phyloP scores from a whole-genome alignment of 2,888 invertebrate species.

The Oxyscelio sp. region DNA sequence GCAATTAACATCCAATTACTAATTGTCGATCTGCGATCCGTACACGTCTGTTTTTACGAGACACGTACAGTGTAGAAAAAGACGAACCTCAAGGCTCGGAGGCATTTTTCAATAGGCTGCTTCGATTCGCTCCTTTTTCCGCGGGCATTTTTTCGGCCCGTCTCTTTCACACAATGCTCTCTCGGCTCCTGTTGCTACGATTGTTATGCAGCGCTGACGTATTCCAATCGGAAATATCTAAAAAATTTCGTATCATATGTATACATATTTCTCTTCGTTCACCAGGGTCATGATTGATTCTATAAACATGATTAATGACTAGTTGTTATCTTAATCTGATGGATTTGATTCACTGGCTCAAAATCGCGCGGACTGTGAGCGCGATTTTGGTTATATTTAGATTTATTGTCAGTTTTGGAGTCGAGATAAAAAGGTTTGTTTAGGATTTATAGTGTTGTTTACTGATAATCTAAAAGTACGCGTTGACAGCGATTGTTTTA shows the following conservation, averaged over 20 bases:
- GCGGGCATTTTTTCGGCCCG: slow-evolving; percentile 33
- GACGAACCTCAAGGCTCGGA: slow-evolving; percentile 49
- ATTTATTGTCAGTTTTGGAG: no score
- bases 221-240: slow-evolving; percentile 30
- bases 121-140: slow-evolving; percentile 67
- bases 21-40: slow-evolving; percentile 40
- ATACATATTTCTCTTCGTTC: neutral
- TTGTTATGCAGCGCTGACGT: slow-evolving; percentile 50
- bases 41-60: slow-evolving; percentile 34
- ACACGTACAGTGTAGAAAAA: slow-evolving; percentile 36
- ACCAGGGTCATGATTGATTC: slow-evolving; percentile 21
- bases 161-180: slow-evolving; percentile 24
- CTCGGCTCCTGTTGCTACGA: slow-evolving; percentile 13
- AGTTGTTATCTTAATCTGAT: slow-evolving; percentile 7
- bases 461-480: no score
- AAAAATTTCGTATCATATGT: slow-evolving; percentile 8
- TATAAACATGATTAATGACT: slow-evolving; percentile 12
- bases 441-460: no score
- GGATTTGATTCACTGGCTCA: neutral
- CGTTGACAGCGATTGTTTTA: no score
- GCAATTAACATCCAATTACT: slow-evolving; percentile 58
- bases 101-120: slow-evolving; percentile 52
- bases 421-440: no score
- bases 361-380: no score
- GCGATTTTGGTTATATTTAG: no score